Evolutionary conservation across 2,113 vertebrate species (phyloP), one percentile per base, ranked within the genome.

Genomic region (Lasiurus cinereus): DNA sequence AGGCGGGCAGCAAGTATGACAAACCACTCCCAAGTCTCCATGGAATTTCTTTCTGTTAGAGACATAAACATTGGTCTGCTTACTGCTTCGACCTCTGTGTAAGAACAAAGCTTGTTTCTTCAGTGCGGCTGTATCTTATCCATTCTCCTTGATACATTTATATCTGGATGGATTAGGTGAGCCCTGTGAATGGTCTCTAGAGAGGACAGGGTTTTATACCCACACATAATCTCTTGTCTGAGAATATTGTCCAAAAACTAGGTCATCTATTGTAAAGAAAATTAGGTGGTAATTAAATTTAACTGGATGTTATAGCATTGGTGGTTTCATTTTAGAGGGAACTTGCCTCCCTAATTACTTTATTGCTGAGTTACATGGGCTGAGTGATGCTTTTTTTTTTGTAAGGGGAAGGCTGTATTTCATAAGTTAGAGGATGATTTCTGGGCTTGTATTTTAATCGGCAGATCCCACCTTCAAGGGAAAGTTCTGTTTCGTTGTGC

Each of bases 251-350:
- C 94, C 90, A 13, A 83, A 94, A 97, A 97, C 93, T 97, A 97
- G 98, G 96, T 96, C 93, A 97, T 93, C 93, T 97, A 79, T 96
- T 98, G 78, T 96, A 95, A 97, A 97, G 90, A 43, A 97, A 97
- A 97, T 97, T 93, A 96, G 88, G 33, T 69, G 86, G 94, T 96
- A 96, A 97, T 97, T 97, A 97, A 96, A 97, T 97, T 96, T 97
- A 97, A 97, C 95, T 96, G 83, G 74, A 93, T 96, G 78, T 70
- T 96, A 83, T 48, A 89, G 74, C 88, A 91, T 87, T 83, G 59
- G 88, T 87, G 88, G 43, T 82, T 94, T 94, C 90, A 94, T 93
- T 93, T 97, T 88, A 93, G 82, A 94, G 79, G 76, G 74, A 94
- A 78, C 66, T 1, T 59, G 54, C 56, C 80, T 95, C 74, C 59